Evolutionary conservation across 2,113 vertebrate species (phyloP).

Genomic region (Oceanites oceanicus): DNA sequence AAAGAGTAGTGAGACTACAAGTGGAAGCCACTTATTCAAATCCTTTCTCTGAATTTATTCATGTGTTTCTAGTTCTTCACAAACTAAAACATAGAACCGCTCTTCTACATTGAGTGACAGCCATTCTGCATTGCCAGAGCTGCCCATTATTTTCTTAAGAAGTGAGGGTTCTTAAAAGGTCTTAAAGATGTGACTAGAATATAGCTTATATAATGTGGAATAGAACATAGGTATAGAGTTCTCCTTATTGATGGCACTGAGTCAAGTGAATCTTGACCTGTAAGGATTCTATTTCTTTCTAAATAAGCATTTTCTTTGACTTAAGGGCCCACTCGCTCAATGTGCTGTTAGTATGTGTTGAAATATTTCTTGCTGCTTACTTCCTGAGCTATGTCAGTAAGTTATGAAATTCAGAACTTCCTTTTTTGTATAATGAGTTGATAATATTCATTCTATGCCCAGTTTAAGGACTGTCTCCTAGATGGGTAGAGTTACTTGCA

Average conservation of each 20-base stretch:
- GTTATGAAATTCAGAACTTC: slow-evolving; percentile 64
- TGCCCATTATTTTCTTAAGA: neutral
- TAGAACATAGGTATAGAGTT: neutral
- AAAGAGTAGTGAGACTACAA: neutral
- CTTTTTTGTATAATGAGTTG: neutral
- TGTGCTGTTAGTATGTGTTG: slow-evolving; percentile 9
- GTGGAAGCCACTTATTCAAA: neutral
- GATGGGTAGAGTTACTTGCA: neutral
- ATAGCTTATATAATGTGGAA: neutral
- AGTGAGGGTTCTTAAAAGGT: neutral
- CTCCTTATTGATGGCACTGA: neutral
- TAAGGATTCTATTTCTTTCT: neutral
- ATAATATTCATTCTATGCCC: neutral
- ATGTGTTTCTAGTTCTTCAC: neutral
- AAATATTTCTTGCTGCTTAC: slow-evolving; percentile 34
- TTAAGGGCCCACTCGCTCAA: neutral
- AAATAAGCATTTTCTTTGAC: neutral
- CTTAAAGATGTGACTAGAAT: neutral
- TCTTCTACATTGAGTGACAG: neutral
- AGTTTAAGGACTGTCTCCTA: neutral
- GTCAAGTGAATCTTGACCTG: neutral
- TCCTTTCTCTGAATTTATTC: neutral
- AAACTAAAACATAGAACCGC: neutral
- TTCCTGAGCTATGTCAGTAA: slow-evolving; percentile 47
- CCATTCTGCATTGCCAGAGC: neutral